These are phyloP conservation scores for Poecilia wingei DNA, from an alignment of 2,797 vertebrate species.

Conservation along the genomic window DNA sequence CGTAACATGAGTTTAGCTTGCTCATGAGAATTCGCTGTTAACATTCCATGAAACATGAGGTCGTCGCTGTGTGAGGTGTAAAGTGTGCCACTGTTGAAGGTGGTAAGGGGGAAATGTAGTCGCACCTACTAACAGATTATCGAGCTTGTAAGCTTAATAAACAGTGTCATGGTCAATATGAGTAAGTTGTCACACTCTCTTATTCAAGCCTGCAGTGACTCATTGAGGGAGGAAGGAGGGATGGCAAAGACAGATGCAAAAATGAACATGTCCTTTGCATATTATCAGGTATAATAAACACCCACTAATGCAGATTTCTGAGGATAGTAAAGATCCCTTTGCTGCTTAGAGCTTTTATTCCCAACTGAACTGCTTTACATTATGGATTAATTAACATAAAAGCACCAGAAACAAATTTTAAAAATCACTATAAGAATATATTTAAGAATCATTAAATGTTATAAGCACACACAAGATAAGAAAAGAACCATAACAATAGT, in stretches of 20 bases:
- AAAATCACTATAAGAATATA: neutral
- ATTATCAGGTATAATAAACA: neutral
- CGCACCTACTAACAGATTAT: neutral
- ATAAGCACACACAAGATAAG: neutral
- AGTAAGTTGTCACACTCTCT: neutral
- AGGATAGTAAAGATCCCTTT: neutral
- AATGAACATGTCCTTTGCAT: neutral
- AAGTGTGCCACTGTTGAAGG: conserved; percentile 3
- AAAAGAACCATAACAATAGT: too few species aligned
- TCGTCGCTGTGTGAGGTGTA: neutral
- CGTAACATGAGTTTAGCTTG: neutral
- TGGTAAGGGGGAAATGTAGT: neutral
- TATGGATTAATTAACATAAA: neutral
- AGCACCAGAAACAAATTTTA: neutral
- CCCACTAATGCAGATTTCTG: neutral
- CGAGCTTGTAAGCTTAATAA: neutral
- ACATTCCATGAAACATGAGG: neutral
- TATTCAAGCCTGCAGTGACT: neutral
- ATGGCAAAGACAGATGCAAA: conserved; percentile 1
- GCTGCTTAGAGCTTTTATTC: neutral
- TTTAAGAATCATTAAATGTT: neutral
- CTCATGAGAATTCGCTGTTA: conserved; percentile 8
- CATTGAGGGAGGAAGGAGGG: neutral
- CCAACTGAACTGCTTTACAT: neutral
- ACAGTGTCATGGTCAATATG: neutral